Percentiles rank a stretch among this genome's conserved stretches.
Conservation (phyloP, 2,888 invertebrate genomes). For the Galerucella calmariensis region DNA sequence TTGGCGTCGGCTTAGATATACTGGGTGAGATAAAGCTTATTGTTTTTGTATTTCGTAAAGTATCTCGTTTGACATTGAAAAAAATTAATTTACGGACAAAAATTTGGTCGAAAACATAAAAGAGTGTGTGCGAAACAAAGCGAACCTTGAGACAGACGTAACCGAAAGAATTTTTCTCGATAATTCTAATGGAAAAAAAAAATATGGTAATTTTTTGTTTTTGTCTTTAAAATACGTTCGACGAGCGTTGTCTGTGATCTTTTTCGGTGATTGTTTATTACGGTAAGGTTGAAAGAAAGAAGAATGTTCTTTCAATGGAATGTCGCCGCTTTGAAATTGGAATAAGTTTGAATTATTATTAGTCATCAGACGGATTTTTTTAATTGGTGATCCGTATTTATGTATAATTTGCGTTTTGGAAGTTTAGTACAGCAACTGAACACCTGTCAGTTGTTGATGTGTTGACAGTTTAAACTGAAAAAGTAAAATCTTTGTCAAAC, state of each 20-base stretch:
- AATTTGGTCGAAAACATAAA: no score
- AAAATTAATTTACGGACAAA: no score
- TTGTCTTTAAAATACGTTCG: constrained; percentile 52
- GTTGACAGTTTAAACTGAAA: no score
- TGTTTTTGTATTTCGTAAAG: no score
- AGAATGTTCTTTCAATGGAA: constrained; percentile 43
- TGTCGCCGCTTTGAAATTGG: constrained; percentile 22
- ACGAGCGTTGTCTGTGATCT: constrained; percentile 48
- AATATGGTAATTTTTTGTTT: constrained; percentile 56
- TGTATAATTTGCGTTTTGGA: no score
- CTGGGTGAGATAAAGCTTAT: background rate
- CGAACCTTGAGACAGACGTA: constrained; percentile 53
- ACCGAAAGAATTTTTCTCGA: constrained; percentile 51
- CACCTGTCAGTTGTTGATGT: no score
- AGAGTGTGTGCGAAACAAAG: constrained; percentile 34
- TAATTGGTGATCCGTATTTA: no score
- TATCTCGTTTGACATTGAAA: no score
- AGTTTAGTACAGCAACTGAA: no score
- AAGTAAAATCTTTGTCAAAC: no score
- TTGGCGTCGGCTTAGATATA: background rate
- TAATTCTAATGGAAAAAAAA: constrained; percentile 51
- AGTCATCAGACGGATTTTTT: background rate
- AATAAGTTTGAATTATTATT: constrained; percentile 26
- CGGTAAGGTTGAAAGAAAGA: constrained; percentile 24
- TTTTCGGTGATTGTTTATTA: constrained; percentile 42